A percentile compares a stretch with the other conserved stretches of the same genome.
Conservation (phyloP, 2,113 vertebrate species). For the Etheostoma spectabile region DNA sequence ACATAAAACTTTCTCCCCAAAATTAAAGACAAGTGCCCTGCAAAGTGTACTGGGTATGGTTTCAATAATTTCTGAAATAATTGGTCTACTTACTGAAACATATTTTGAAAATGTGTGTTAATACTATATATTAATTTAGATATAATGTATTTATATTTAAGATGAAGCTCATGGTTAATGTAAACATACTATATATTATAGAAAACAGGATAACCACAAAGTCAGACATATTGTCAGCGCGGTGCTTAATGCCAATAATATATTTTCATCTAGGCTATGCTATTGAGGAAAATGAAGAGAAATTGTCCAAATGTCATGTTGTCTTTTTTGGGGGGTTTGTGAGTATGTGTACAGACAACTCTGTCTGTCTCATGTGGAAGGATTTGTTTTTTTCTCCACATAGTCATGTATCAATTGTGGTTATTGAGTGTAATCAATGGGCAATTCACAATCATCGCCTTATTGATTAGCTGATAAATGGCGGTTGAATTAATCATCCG, state of each 20-base stretch:
- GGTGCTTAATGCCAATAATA: background rate
- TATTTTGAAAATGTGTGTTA: background rate
- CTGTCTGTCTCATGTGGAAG: background rate
- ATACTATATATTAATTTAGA: background rate
- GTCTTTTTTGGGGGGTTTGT: background rate
- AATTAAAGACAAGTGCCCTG: background rate
- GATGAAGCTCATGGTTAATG: background rate
- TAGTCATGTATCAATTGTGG: slow-evolving; percentile 41
- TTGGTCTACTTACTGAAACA: background rate
- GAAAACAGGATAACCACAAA: slow-evolving; percentile 1
- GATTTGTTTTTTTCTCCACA: background rate
- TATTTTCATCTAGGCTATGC: background rate
- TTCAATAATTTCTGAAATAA: background rate
- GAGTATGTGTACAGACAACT: background rate
- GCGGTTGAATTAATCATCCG: slow-evolving; percentile 57
- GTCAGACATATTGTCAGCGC: background rate
- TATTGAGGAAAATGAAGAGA: background rate
- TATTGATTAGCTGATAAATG: slow-evolving; percentile 79
- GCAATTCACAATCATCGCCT: slow-evolving; percentile 64
- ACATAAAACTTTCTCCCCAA: background rate
- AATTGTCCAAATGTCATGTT: background rate
- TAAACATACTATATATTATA: background rate
- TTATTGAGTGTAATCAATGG: slow-evolving; percentile 67
- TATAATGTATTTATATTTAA: background rate
- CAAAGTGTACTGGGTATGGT: background rate